Conservation (phyloP, 1,140 invertebrate species). For the Notospermus geniculatus region DNA sequence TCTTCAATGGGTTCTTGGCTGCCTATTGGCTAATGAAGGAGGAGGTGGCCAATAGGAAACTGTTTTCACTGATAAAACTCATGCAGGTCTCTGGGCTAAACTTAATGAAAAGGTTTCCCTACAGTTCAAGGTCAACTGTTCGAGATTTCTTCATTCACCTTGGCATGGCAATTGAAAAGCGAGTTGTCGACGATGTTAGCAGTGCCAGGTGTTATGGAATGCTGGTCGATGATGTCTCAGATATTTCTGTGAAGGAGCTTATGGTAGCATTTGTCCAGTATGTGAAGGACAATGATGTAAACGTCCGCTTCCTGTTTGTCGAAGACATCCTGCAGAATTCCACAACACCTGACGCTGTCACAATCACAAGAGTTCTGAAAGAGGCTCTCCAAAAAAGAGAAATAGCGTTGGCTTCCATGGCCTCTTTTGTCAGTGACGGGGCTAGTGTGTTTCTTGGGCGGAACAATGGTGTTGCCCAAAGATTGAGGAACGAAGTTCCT, state of each 20-base stretch:
- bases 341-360: background rate
- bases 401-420: background rate
- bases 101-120: background rate
- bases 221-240: background rate
- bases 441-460: background rate
- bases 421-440: background rate
- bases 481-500: background rate
- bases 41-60: slow-evolving; percentile 6
- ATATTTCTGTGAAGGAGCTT: slow-evolving; percentile 1
- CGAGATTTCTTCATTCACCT: background rate
- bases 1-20: background rate
- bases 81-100: background rate
- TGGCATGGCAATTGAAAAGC: background rate
- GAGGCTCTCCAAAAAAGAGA: background rate
- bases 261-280: slow-evolving; percentile 3
- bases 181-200: background rate
- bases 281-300: background rate
- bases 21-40: slow-evolving; percentile 3
- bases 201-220: slow-evolving; percentile 4
- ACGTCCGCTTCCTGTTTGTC: background rate
- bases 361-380: background rate
- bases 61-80: background rate
- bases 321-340: slow-evolving; percentile 5
- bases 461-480: background rate
- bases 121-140: background rate